Base-by-base conservation (phyloP, 2,113 vertebrate species). In the Hypocryptadius cinnamomeus region DNA sequence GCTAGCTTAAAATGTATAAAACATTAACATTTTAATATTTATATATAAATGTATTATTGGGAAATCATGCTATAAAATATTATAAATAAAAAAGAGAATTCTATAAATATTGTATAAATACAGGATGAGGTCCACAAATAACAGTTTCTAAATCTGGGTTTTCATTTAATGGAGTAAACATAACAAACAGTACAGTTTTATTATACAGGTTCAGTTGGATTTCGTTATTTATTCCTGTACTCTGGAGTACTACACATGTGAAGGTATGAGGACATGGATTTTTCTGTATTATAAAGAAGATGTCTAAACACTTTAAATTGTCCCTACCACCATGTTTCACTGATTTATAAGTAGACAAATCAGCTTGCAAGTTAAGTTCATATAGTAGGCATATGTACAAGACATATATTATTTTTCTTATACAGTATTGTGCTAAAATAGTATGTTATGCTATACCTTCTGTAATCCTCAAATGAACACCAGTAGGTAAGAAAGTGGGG, bases 21-120 rank as follows among this genome's bases (percentile, higher is more conserved):
- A 87, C 93, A 88, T 87, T 95, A 96, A 95, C 91, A 77, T 96
- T 96, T 97, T 95, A 79, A 95, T 96, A 97, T 96, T 96, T 96
- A 96, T 97, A 93, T 87, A 91, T 87, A 95, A 86, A 95, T 94
- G 37, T 96, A 90, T 96, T 95, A 93, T 95, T 94, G 71, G 85
- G 57, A 94, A 92, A 89, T 83, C 54, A 66, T 60, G 33, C 61
- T 90, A 96, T 93, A 95, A 80, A 70, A 64, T 94, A 89, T 94
- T 94, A 79, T 89, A 92, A 94, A 84, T 86, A 94, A 87, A 93
- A 92, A 78, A 44, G 78, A 96, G 81, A 94, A 68, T 85, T 95
- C 76, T 95, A 96, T 90, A 95, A 92, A 70, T 95, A 89, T 60
- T 95, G 76, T 96, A 96, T 96, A 83, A 93, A 95, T 63, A 96